Evolutionary conservation across 2,113 vertebrate genomes (phyloP), one percentile per base, ranked within the genome.

Genomic region (Rhinichthys klamathensis): DNA sequence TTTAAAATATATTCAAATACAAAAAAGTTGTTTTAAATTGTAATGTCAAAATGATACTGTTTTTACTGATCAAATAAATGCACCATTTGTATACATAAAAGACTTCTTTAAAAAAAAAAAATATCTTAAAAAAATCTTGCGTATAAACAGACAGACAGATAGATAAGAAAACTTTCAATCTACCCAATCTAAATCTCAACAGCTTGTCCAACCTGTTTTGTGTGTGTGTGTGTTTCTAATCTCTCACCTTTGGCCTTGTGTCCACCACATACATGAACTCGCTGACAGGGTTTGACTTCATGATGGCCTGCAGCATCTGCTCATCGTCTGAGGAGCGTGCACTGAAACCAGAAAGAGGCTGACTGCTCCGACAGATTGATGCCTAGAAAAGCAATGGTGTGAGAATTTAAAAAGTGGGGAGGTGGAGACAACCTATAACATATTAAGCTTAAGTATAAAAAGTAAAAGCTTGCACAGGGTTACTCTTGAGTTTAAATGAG

Each of bases 231-330:
- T 8, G 54, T 56, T 7, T 23, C 18, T 23, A 6, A 60, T 30
- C 12, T 32, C 94, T 95, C 92, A 99, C 98, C 94, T 99, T 99
- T 23, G 98, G 98, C 41, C 98, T 94, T 1, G 98, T 99, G 90
- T 99, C 98, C 89, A 99, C 98, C 63, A 99, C 98, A 0, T 99
- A 99, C 85, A 99, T 93, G 90, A 96, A 96, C 90, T 97, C 95
- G 67, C 97, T 97, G 83, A 95, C 96, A 0, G 97, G 98, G 83
- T 99, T 99, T 90, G 98, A 96, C 92, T 97, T 99, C 92, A 97
- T 96, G 90, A 99, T 94, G 63, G 96, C 95, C 90, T 98, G 97
- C 23, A 99, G 95, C 97, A 99, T 98, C 93, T 97, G 93, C 87
- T 99, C 98, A 0, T 99, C 98, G 83, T 99, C 98, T 76, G 96